Evolutionary conservation across 2,888 invertebrate genomes (phyloP).

Genomic region (Conistra vaccinii): DNA sequence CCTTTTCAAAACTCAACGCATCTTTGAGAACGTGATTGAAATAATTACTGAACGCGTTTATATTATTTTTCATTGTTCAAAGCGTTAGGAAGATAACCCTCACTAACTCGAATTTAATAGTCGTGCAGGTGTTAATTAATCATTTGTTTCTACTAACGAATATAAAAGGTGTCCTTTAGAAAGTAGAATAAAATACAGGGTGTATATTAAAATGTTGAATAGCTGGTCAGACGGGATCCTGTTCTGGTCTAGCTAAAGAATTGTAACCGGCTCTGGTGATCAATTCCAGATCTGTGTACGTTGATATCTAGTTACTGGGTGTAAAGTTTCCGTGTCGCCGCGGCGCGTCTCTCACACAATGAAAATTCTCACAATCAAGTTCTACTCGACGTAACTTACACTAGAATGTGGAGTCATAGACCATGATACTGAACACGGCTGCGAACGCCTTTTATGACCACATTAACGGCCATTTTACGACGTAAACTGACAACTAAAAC

Average conservation of each 20-base stretch:
- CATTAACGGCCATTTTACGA: constrained; percentile 63
- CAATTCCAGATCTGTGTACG: constrained; percentile 76
- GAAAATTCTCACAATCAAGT: constrained; percentile 75
- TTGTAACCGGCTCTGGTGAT: constrained; percentile 74
- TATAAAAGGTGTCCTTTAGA: constrained; percentile 14
- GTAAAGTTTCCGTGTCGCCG: constrained; percentile 80
- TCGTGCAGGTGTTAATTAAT: constrained; percentile 79
- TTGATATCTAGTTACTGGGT: constrained; percentile 81
- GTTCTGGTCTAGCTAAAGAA: constrained; percentile 60
- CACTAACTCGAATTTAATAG: constrained; percentile 73
- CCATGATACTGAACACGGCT: constrained; percentile 55
- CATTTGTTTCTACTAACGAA: constrained; percentile 68
- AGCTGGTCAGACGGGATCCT: constrained; percentile 70
- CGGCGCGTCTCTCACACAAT: constrained; percentile 75
- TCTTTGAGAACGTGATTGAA: constrained; percentile 51
- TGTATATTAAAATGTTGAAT: constrained; percentile 40
- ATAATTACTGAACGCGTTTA: constrained; percentile 53
- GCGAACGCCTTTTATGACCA: constrained; percentile 54
- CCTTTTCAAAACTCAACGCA: constrained; percentile 21
- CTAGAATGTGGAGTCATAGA: constrained; percentile 60
- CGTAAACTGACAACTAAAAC: constrained; percentile 57
- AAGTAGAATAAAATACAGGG: constrained; percentile 15
- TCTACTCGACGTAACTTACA: constrained; percentile 77
- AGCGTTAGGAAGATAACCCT: constrained; percentile 63
- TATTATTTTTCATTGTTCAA: constrained; percentile 54